phyloP scores from a whole-genome alignment of 2,888 invertebrate genomes.

The Drosophila setosimentum region DNA sequence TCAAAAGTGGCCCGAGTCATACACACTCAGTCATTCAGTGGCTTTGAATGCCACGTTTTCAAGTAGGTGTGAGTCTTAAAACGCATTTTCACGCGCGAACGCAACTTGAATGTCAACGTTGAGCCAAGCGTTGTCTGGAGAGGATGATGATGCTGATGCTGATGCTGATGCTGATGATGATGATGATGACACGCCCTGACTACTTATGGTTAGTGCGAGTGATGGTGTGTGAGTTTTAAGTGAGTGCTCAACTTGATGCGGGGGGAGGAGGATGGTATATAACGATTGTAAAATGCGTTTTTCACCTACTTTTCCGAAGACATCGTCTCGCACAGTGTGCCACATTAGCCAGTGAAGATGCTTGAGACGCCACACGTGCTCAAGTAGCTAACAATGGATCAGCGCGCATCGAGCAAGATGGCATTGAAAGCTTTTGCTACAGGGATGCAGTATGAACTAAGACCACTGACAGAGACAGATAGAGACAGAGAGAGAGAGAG shows the following conservation, averaged over 20 bases:
- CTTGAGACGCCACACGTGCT: slow-evolving; percentile 78
- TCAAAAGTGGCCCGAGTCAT: slow-evolving; percentile 5
- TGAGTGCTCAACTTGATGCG: slow-evolving; percentile 3
- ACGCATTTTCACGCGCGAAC: slow-evolving; percentile 79
- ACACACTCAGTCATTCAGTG: slow-evolving; percentile 21
- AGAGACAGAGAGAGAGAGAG: not conserved
- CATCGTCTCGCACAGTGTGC: slow-evolving; percentile 25
- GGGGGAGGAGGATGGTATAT: not conserved
- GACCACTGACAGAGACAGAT: not conserved
- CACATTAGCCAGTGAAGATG: slow-evolving; percentile 50
- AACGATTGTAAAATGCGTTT: slow-evolving; percentile 61
- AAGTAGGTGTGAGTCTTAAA: slow-evolving; percentile 77
- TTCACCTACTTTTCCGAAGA: slow-evolving; percentile 67
- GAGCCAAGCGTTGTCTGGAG: slow-evolving; percentile 45
- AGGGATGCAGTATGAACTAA: slow-evolving; percentile 21
- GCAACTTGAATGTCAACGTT: slow-evolving; percentile 70
- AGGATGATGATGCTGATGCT: slow-evolving; percentile 32
- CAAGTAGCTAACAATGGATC: slow-evolving; percentile 58
- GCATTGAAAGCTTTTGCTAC: slow-evolving; percentile 31
- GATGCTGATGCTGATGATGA: slow-evolving; percentile 25
- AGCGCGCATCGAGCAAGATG: slow-evolving; percentile 21
- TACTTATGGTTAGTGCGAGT: slow-evolving; percentile 13
- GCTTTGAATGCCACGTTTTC: slow-evolving; percentile 41
- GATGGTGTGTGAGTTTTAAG: slow-evolving; percentile 9
- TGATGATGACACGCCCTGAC: slow-evolving; percentile 47